These are phyloP conservation scores for Rattus norvegicus DNA, from an alignment of 2,113 vertebrate species.

Conservation along the genomic window DNA sequence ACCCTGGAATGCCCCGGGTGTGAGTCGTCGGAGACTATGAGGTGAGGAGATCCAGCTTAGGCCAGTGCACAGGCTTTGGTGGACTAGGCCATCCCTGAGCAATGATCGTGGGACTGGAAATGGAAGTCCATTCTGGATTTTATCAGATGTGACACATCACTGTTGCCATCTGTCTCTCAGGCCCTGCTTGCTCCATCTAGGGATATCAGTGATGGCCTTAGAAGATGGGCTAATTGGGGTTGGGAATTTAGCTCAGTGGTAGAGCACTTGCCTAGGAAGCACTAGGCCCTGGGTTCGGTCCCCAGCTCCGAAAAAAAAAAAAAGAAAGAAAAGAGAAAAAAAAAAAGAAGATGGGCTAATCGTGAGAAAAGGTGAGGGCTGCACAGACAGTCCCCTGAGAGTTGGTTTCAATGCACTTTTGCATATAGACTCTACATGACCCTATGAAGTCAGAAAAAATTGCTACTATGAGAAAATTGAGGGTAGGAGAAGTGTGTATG, in stretches of 20 bases:
- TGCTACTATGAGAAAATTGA: neutral
- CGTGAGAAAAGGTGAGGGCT: neutral
- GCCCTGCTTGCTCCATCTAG: neutral
- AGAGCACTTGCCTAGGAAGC: no score
- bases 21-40: neutral
- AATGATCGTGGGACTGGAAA: neutral
- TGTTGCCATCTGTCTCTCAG: neutral
- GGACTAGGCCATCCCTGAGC: neutral
- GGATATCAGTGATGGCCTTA: neutral
- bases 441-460: neutral
- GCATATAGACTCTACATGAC: neutral
- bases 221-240: neutral
- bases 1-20: neutral
- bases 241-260: no score
- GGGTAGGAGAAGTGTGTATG: neutral
- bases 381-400: neutral
- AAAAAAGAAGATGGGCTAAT: neutral
- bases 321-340: no score
- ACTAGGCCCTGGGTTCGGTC: no score
- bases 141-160: neutral
- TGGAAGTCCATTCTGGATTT: neutral
- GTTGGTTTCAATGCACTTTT: conserved; percentile 21
- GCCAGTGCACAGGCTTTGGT: neutral
- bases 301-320: no score
- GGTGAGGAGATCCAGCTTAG: neutral